Conservation (phyloP, 37 sponge, comb jelly and placozoan genomes). For the Aplysina aerophoba region DNA sequence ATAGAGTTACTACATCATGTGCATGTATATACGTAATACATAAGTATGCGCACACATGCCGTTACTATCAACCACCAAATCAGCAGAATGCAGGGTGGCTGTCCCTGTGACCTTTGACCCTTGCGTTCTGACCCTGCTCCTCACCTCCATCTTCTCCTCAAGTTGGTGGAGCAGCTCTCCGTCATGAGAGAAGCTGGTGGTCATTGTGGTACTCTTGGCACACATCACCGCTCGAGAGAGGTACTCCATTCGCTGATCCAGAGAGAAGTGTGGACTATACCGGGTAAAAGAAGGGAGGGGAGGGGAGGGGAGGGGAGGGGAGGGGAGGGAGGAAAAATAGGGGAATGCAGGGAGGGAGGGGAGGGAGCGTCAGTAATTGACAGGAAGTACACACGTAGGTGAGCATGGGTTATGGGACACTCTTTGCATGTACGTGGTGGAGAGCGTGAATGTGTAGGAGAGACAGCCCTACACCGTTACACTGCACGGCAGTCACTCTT, state of each 20-base stretch:
- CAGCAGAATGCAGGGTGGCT: background rate
- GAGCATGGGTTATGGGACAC: too few relatives aligned
- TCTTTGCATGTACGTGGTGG: too few relatives aligned
- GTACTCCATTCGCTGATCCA: slow-evolving; percentile 90
- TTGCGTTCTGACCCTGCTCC: too few relatives aligned
- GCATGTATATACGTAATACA: background rate
- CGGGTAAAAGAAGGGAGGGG: background rate
- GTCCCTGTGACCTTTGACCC: too few relatives aligned
- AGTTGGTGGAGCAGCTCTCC: slow-evolving; percentile 95
- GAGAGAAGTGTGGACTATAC: slow-evolving; percentile 45
- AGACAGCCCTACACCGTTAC: too few relatives aligned
- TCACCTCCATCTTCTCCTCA: slow-evolving; percentile 96
- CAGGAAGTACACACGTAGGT: too few relatives aligned
- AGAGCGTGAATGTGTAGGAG: too few relatives aligned
- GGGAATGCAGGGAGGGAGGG: background rate
- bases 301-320: background rate
- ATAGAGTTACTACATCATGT: background rate
- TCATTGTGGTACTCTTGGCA: slow-evolving; percentile 83
- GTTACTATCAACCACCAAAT: too few relatives aligned
- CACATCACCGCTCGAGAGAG: slow-evolving; percentile 96
- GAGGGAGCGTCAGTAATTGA: too few relatives aligned
- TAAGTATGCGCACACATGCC: background rate
- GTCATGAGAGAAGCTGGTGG: slow-evolving; percentile 47
- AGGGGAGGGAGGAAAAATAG: background rate
- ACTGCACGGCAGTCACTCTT: too few relatives aligned